These are phyloP conservation scores for Linurgus olivaceus DNA, from an alignment of 2,797 vertebrate genomes.

Conservation along the genomic window DNA sequence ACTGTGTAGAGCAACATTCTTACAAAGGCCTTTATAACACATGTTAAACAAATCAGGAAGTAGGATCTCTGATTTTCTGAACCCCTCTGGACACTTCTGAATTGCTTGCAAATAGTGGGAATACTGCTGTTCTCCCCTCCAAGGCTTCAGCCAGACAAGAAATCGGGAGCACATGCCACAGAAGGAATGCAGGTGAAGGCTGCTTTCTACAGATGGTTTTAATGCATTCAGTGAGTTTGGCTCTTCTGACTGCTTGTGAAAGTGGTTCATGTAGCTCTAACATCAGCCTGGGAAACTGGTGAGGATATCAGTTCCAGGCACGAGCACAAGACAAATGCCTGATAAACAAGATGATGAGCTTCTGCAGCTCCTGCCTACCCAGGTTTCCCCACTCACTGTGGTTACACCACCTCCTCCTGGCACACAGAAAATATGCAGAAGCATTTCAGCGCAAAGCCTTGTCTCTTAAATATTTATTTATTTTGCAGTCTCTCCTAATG, in stretches of 20 bases:
- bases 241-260: neutral
- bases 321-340: accelerated
- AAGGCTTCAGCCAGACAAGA: neutral
- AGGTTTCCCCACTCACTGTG: neutral
- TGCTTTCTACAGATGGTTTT: neutral
- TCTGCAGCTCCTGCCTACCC: neutral
- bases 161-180: neutral
- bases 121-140: neutral
- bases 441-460: neutral
- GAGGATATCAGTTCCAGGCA: neutral
- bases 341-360: neutral
- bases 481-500: neutral
- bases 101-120: neutral
- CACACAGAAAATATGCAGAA: neutral
- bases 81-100: neutral
- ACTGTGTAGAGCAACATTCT: neutral
- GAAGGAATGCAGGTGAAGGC: neutral
- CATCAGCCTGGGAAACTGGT: neutral
- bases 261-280: neutral
- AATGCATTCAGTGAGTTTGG: neutral
- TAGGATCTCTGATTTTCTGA: neutral
- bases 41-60: neutral
- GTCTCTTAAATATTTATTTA: neutral
- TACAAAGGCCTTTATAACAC: neutral
- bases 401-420: neutral